A percentile compares a stretch with the other conserved stretches of the same genome.
These are phyloP conservation scores for Atrina japonica DNA, from an alignment of 2,888 invertebrate genomes.

Conservation along the genomic window DNA sequence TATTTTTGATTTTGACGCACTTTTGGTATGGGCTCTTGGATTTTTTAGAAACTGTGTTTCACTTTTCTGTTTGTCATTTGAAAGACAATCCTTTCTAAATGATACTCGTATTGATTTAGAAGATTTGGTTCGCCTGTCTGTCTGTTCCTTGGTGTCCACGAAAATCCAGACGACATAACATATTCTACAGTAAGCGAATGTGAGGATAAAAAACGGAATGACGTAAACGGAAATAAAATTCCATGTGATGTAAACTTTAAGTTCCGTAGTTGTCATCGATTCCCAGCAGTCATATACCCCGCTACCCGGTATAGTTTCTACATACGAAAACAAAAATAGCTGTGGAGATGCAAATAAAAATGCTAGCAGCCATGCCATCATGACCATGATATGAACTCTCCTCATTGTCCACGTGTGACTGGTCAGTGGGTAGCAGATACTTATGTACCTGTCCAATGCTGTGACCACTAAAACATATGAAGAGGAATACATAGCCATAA, in stretches of 20 bases:
- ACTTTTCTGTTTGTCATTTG: too few relatives aligned
- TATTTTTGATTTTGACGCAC: conserved; percentile 81
- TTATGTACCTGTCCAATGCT: conserved; percentile 81
- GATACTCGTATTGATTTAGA: conserved; percentile 22
- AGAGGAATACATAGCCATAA: conserved; percentile 78
- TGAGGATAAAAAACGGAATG: conserved; percentile 81
- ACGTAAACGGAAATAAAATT: conserved; percentile 81
- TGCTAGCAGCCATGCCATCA: conserved; percentile 81
- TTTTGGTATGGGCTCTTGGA: conserved; percentile 76
- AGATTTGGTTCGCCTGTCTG: too few relatives aligned
- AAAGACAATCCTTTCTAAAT: conserved; percentile 9
- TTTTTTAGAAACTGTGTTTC: too few relatives aligned
- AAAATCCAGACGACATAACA: conserved; percentile 79
- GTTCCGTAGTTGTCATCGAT: conserved; percentile 55
- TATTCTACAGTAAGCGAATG: conserved; percentile 80
- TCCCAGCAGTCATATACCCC: conserved; percentile 72
- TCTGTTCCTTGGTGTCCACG: conserved; percentile 60
- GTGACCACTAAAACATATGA: conserved; percentile 79
- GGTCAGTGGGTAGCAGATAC: conserved; percentile 84
- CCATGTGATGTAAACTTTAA: conserved; percentile 77
- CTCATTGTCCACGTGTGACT: conserved; percentile 82
- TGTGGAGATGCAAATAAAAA: conserved; percentile 81
- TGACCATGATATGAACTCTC: conserved; percentile 80
- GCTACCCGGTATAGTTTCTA: conserved; percentile 42
- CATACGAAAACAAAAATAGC: conserved; percentile 79